Conservation (phyloP, 2,888 invertebrate genomes). For the Tuberolachnus salignus region DNA sequence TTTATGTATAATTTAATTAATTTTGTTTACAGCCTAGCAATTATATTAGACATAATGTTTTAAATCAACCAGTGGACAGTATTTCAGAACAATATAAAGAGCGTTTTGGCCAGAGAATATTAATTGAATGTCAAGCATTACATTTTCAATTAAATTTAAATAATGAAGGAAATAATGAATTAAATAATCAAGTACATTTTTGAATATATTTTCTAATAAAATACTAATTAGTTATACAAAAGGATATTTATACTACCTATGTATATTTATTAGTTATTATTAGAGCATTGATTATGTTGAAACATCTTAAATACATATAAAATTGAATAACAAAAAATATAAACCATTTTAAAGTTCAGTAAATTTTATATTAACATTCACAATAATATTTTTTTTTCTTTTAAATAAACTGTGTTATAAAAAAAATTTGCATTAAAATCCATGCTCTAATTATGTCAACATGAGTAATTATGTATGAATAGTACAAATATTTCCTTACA, state of each 20-base stretch:
- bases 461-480: too few species aligned
- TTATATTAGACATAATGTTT: slow-evolving; percentile 42
- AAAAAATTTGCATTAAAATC: too few species aligned
- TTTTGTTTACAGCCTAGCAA: slow-evolving; percentile 18
- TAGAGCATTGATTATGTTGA: too few species aligned
- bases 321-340: too few species aligned
- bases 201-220: neutral
- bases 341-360: too few species aligned
- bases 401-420: too few species aligned
- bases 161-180: slow-evolving; percentile 76
- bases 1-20: neutral
- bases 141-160: slow-evolving; percentile 84
- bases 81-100: slow-evolving; percentile 81
- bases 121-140: slow-evolving; percentile 82
- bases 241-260: neutral
- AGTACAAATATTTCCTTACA: too few species aligned
- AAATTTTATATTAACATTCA: too few species aligned
- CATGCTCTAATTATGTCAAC: too few species aligned
- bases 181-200: slow-evolving; percentile 69
- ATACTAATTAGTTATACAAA: too few species aligned
- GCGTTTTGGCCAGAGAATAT: slow-evolving; percentile 84
- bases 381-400: too few species aligned
- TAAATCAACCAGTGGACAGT: slow-evolving; percentile 60
- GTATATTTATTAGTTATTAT: neutral
- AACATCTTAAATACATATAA: too few species aligned